These are phyloP conservation scores for Chiloscyllium punctatum DNA, from an alignment of 2,797 vertebrate genomes.

Conservation along the genomic window DNA sequence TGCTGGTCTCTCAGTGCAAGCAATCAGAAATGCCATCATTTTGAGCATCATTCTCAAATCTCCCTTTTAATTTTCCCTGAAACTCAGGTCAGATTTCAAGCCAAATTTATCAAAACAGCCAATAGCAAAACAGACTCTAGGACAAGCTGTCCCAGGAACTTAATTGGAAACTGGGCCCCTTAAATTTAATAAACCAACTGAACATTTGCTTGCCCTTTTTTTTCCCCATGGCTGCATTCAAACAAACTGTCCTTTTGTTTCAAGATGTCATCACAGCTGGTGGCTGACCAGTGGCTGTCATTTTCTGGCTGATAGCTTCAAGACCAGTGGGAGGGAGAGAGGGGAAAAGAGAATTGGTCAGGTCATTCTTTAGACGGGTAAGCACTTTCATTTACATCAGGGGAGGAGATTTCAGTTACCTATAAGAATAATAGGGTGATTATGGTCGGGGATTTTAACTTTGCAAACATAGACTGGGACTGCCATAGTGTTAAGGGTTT, in stretches of 20 bases:
- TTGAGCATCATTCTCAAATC: background rate
- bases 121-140: too few relatives aligned
- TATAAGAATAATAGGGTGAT: too few relatives aligned
- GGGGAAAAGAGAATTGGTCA: background rate
- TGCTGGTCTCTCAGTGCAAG: background rate
- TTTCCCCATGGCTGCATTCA: background rate
- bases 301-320: background rate
- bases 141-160: background rate
- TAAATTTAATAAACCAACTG: conserved; percentile 4
- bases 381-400: background rate
- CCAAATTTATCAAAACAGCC: background rate
- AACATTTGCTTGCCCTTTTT: background rate
- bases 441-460: too few relatives aligned
- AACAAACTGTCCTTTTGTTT: background rate
- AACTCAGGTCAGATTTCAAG: background rate
- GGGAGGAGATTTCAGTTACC: too few relatives aligned
- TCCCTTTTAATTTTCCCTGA: background rate
- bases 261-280: background rate
- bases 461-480: too few relatives aligned
- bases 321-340: background rate
- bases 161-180: background rate
- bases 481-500: too few relatives aligned
- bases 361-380: background rate
- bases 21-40: background rate
- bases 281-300: background rate